Percentiles rank a stretch among this genome's conserved stretches.
Conservation (phyloP, 2,113 vertebrate species). For the Pteronura brasiliensis region DNA sequence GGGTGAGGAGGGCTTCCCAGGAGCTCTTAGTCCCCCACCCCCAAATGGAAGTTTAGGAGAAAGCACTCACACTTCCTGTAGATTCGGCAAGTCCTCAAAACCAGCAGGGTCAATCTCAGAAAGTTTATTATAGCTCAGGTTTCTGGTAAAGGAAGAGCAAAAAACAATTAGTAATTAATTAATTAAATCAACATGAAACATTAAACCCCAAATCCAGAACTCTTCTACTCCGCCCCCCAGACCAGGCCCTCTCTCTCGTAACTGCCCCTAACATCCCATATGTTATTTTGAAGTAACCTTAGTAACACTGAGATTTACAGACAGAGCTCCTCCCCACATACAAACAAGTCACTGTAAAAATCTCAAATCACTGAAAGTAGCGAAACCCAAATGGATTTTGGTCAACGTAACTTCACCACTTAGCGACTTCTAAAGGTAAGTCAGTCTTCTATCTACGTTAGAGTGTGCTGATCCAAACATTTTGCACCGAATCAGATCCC, state of each 20-base stretch:
- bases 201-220: background rate
- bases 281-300: background rate
- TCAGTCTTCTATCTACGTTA: background rate
- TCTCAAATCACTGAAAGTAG: background rate
- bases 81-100: conserved; percentile 88
- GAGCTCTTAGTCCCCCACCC: background rate
- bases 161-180: background rate
- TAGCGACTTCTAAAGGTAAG: background rate
- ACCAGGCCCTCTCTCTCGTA: background rate
- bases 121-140: conserved; percentile 95
- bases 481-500: background rate
- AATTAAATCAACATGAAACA: background rate
- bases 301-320: background rate
- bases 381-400: background rate
- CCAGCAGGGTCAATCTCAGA: conserved; percentile 86
- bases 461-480: background rate
- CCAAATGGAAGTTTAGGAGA: conserved; percentile 19
- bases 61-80: conserved; percentile 95
- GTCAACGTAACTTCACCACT: background rate
- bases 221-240: background rate
- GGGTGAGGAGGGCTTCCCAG: background rate
- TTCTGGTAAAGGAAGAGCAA: conserved; percentile 85
- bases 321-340: background rate
- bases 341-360: background rate
- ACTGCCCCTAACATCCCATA: background rate